Conservation (phyloP, 1,140 invertebrate species). For the Drosophila dunni region DNA sequence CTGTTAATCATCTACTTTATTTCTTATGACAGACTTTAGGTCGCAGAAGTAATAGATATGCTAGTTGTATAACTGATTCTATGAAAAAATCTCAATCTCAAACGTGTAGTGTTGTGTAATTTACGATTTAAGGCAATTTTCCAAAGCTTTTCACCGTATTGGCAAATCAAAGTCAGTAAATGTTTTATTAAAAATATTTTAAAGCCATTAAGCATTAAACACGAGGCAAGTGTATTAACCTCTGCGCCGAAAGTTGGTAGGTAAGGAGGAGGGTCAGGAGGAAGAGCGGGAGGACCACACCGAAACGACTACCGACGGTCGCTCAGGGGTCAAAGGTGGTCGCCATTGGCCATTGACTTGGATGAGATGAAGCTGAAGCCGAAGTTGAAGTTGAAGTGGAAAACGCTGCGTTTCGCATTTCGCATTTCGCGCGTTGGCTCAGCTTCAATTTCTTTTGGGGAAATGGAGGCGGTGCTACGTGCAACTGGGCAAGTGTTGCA, state of each 20-base stretch:
- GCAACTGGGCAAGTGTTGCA: slow-evolving; percentile 64
- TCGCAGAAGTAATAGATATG: too few species aligned
- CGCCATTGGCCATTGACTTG: slow-evolving; percentile 47
- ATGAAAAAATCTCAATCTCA: neutral
- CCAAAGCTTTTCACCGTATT: slow-evolving; percentile 38
- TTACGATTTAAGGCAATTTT: slow-evolving; percentile 37
- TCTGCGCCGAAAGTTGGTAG: slow-evolving; percentile 17
- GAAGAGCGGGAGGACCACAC: slow-evolving; percentile 45
- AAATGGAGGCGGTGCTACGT: slow-evolving; percentile 42
- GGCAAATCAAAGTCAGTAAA: slow-evolving; percentile 68
- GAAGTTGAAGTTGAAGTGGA: slow-evolving; percentile 2
- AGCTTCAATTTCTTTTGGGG: slow-evolving; percentile 63
- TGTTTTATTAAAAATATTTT: slow-evolving; percentile 82
- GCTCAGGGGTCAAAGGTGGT: slow-evolving; percentile 54
- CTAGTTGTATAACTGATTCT: neutral
- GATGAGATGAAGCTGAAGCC: slow-evolving; percentile 13
- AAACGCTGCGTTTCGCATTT: slow-evolving; percentile 47
- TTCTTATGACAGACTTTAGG: too few species aligned
- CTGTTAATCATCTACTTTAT: too few species aligned
- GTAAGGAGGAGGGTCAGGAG: neutral
- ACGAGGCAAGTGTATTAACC: slow-evolving; percentile 77
- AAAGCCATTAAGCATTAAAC: slow-evolving; percentile 80
- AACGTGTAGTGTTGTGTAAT: slow-evolving; percentile 41
- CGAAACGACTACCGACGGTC: slow-evolving; percentile 58
- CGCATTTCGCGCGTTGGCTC: slow-evolving; percentile 72